Evolutionary conservation across 2,888 invertebrate species (phyloP), one percentile per base, ranked within the genome.

Genomic region (Pachliopta kotzebuea): DNA sequence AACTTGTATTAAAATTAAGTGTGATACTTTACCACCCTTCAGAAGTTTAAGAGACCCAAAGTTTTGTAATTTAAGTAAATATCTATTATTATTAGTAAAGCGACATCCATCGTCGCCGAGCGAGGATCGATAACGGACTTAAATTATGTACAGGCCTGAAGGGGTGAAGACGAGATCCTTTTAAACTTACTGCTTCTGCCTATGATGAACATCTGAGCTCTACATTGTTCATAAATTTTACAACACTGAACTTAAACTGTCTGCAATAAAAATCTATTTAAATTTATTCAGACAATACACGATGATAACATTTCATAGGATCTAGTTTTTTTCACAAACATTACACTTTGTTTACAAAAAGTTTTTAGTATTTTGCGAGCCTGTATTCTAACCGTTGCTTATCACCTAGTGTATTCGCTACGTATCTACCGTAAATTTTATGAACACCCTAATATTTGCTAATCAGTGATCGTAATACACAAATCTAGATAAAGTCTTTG

Each of bases 81-180:
- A 74, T 73, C 72, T 72, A 71, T 71, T 63, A 69, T 74, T 77
- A 78, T 73, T 75, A 76, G 73, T 70, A 69, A 71, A 70, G 69
- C 71, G 70, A 70, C 68, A 69, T 70, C 68, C 70, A 70, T 62
- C 68, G 62, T 64, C 55, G 24, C 50, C 37, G 62, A 62, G 52
- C 21, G 21, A 37, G 59, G 62, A 67, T 67, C 67, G 67, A 67
- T 64, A 59, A 50, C 42, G 14, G 50, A 31, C 60, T 63, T 68
- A 62, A 63, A 68, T 62, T 68, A 68, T 68, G 66, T 61, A 68
- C 56, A 66, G 60, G 77, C 74, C 67, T 69, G 67, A 72, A 70
- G 70, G 72, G 71, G 71, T 71, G 71, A 65, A 72, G 69, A 65
- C 69, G 67, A 68, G 71, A 77, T 76, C 75, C 73, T 76, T 78